These are phyloP conservation scores for Pholis gunnellus DNA, from an alignment of 2,113 vertebrate species.

Conservation along the genomic window DNA sequence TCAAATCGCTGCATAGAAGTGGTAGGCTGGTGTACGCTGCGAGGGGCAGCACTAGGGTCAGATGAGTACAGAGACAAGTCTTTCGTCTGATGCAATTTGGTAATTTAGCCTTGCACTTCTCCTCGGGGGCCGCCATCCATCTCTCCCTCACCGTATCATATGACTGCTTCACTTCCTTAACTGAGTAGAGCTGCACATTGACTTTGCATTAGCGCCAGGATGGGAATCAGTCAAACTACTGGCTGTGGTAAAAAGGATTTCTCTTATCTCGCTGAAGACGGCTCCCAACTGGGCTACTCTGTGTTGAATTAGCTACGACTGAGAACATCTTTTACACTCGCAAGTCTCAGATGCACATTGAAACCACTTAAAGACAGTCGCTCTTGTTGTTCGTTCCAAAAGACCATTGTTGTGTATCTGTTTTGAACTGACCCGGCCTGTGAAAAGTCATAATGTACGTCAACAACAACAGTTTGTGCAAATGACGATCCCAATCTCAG, in stretches of 20 bases:
- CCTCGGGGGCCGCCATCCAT: not conserved
- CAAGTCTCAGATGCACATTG: not conserved
- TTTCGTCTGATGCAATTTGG: not conserved
- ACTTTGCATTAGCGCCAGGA: constrained; percentile 26
- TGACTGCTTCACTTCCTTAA: constrained; percentile 12
- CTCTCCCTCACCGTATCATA: constrained; percentile 11
- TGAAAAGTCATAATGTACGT: not conserved
- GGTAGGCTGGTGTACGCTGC: too few species aligned
- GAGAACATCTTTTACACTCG: not conserved
- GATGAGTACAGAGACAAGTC: not conserved
- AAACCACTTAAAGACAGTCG: not conserved
- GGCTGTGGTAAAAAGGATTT: constrained; percentile 31
- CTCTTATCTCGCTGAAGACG: constrained; percentile 13
- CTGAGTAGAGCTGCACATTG: constrained; percentile 19
- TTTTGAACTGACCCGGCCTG: not conserved
- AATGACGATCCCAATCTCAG: not conserved
- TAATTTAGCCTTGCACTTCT: not conserved
- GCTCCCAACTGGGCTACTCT: not conserved
- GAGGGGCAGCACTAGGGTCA: not conserved
- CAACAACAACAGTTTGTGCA: not conserved
- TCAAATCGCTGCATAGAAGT: not conserved
- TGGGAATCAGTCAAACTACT: constrained; percentile 18
- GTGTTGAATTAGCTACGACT: constrained; percentile 25
- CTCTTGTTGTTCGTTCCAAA: not conserved
- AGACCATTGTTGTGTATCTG: not conserved